Base-by-base conservation (phyloP, 2,113 vertebrate species). In the Pholis gunnellus region DNA sequence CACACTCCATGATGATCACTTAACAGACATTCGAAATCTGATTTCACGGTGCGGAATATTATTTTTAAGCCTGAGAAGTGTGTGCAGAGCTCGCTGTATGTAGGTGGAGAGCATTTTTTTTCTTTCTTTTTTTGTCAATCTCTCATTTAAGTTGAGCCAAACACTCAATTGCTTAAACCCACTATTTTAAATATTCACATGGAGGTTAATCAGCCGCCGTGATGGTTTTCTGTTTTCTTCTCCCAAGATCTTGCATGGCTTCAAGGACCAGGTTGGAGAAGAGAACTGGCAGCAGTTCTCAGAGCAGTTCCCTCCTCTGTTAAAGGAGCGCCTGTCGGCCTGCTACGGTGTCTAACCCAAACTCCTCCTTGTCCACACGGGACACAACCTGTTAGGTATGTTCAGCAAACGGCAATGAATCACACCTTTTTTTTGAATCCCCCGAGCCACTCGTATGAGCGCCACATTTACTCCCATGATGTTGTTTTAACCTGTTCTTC, bases 241-340 rank as follows among this genome's bases (percentile, higher is more conserved):
- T 29, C 29, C 29, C 0, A 90, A 98, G 97, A 98, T 98, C 91
- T 95, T 98, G 84, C 97, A 98, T 9, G 97, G 97, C 81, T 98
- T 98, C 94, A 98, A 98, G 95, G 97, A 97, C 86, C 97, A 98
- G 90, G 97, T 98, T 0, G 97, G 97, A 9, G 97, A 97, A 69
- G 97, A 98, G 69, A 98, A 97, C 92, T 98, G 97, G 97, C 96
- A 97, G 90, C 97, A 98, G 93, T 98, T 98, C 85, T 98, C 97
- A 0, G 97, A 98, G 92, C 97, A 98, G 94, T 98, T 98, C 86
- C 97, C 97, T 3, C 97, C 96, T 1, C 92, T 97, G 93, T 93
- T 98, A 91, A 98, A 98, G 89, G 97, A 98, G 88, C 95, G 97
- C 54, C 94, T 98, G 86, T 97, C 97, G 1, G 96, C 96, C 64